phyloP scores from a whole-genome alignment of 2,888 invertebrate genomes.

The Incurvaria masculella region DNA sequence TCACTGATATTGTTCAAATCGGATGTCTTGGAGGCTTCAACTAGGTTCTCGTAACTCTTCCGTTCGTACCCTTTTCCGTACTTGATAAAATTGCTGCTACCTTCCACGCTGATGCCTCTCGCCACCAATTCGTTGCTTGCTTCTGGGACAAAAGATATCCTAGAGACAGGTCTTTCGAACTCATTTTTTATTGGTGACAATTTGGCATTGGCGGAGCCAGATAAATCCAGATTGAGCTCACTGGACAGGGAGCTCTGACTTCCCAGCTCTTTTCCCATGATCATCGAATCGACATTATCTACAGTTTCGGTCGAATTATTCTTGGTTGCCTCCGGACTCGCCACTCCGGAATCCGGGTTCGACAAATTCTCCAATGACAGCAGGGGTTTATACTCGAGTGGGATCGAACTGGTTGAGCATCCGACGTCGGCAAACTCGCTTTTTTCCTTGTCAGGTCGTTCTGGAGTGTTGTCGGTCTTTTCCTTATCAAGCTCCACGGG shows the following conservation, averaged over 20 bases:
- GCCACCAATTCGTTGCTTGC: constrained; percentile 42
- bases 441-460: constrained; percentile 54
- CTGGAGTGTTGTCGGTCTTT: constrained; percentile 56
- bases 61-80: constrained; percentile 29
- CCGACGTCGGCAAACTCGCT: constrained; percentile 47
- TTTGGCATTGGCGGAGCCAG: constrained; percentile 36
- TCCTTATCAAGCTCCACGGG: constrained; percentile 50
- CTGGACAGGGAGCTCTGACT: constrained; percentile 51
- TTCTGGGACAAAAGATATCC: constrained; percentile 37
- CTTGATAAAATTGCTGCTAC: constrained; percentile 35
- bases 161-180: constrained; percentile 35
- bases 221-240: constrained; percentile 55
- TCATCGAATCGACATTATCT: constrained; percentile 46
- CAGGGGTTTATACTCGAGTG: constrained; percentile 43
- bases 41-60: constrained; percentile 34
- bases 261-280: constrained; percentile 41
- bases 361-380: constrained; percentile 39
- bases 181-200: constrained; percentile 35
- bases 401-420: constrained; percentile 31
- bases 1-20: constrained; percentile 24
- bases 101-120: constrained; percentile 40
- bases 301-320: constrained; percentile 53
- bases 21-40: constrained; percentile 19
- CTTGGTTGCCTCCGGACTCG: constrained; percentile 56
- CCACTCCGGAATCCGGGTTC: constrained; percentile 52